phyloP scores from a whole-genome alignment of 2,888 invertebrate genomes.

The Geotrupes spiniger region DNA sequence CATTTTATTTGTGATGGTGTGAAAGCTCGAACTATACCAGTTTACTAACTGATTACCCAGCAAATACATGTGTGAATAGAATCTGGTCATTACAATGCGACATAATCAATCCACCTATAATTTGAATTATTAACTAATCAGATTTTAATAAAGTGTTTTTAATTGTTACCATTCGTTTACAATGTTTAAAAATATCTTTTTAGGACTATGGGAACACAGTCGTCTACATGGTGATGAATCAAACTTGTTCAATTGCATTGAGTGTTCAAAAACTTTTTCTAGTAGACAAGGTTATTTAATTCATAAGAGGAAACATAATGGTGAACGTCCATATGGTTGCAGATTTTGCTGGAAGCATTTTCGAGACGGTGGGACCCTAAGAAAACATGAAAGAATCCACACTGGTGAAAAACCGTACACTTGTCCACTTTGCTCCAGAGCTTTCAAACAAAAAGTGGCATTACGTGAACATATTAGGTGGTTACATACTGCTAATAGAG shows the following conservation, averaged over 20 bases:
- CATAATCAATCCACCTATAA: too few relatives aligned
- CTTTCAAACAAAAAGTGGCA: conserved; percentile 58
- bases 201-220: conserved; percentile 50
- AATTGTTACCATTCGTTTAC: background rate
- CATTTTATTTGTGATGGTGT: too few relatives aligned
- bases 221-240: conserved; percentile 43
- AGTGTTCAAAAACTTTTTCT: conserved; percentile 54
- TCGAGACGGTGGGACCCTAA: conserved; percentile 63
- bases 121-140: too few relatives aligned
- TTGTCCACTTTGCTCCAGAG: conserved; percentile 54
- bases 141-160: conserved; percentile 2
- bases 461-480: conserved; percentile 55
- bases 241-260: conserved; percentile 51
- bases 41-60: too few relatives aligned
- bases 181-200: conserved; percentile 16
- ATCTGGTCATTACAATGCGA: too few relatives aligned
- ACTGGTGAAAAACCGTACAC: conserved; percentile 60
- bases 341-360: conserved; percentile 56
- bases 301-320: conserved; percentile 54
- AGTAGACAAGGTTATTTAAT: conserved; percentile 54
- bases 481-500: conserved; percentile 52
- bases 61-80: too few relatives aligned
- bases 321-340: conserved; percentile 55
- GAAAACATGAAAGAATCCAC: conserved; percentile 82
- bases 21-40: too few relatives aligned